Conservation (phyloP, 2,797 vertebrate genomes). For the Argya squamiceps region DNA sequence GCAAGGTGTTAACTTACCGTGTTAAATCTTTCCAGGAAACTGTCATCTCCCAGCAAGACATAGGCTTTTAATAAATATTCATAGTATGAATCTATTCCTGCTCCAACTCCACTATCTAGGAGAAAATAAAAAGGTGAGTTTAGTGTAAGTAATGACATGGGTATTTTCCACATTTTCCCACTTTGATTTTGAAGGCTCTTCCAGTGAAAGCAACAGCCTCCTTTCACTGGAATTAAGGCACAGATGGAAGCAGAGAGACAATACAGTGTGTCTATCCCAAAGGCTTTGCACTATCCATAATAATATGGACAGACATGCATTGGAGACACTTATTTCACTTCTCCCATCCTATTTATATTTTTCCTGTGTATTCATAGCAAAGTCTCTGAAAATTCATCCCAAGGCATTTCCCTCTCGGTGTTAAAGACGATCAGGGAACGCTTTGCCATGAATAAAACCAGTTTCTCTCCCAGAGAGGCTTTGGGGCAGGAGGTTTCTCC, state of each 20-base stretch:
- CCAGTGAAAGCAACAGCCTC: background rate
- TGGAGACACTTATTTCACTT: background rate
- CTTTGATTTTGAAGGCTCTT: background rate
- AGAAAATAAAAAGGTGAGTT: slow-evolving; percentile 25
- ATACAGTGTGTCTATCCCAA: background rate
- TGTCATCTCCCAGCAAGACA: slow-evolving; percentile 95
- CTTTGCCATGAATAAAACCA: background rate
- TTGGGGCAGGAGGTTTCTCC: background rate
- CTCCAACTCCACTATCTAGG: slow-evolving; percentile 97
- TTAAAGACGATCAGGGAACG: background rate
- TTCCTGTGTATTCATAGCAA: background rate
- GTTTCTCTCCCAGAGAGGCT: background rate
- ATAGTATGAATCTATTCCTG: slow-evolving; percentile 98
- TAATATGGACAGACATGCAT: accelerated
- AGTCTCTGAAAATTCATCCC: background rate
- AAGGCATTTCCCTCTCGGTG: background rate
- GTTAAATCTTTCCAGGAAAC: slow-evolving; percentile 96
- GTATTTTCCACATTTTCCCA: background rate
- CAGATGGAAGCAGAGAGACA: background rate
- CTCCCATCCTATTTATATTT: background rate
- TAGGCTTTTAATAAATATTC: slow-evolving; percentile 99
- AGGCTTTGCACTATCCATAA: background rate
- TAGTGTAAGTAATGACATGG: background rate
- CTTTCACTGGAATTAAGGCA: background rate
- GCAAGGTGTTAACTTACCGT: slow-evolving; percentile 82